Conservation (phyloP, 2,797 vertebrate genomes). For the Sebastes kiyomatsui region DNA sequence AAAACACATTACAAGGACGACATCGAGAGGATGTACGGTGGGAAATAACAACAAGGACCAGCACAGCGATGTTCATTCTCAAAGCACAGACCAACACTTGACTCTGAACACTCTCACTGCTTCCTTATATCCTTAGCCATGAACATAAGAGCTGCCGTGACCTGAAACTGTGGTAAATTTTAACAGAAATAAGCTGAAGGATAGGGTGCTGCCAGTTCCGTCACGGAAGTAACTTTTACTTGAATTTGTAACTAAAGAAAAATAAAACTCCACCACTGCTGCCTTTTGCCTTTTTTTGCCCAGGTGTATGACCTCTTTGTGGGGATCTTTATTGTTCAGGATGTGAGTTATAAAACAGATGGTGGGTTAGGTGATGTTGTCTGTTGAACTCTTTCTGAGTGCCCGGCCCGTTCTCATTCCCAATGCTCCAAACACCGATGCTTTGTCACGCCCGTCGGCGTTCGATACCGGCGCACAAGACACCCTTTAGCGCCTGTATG, state of each 20-base stretch:
- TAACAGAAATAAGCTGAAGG: not conserved
- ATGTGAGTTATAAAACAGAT: slow-evolving; percentile 72
- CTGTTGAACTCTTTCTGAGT: slow-evolving; percentile 58
- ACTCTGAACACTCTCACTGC: slow-evolving; percentile 6
- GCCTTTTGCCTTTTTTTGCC: slow-evolving; percentile 6
- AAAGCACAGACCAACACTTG: slow-evolving; percentile 38
- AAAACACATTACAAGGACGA: slow-evolving; percentile 89
- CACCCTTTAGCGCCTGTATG: too few species aligned
- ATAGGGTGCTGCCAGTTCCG: not conserved
- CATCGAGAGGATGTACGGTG: slow-evolving; percentile 94
- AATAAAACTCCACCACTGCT: slow-evolving; percentile 16
- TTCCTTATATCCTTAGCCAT: slow-evolving; percentile 28
- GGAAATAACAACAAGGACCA: slow-evolving; percentile 74
- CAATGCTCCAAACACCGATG: too few species aligned
- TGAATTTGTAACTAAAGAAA: slow-evolving; percentile 35
- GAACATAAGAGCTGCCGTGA: slow-evolving; percentile 75
- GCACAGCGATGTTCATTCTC: not conserved
- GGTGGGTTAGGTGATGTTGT: slow-evolving; percentile 2
- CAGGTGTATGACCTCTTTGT: slow-evolving; percentile 34
- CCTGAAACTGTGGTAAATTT: slow-evolving; percentile 73
- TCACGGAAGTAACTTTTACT: slow-evolving; percentile 14
- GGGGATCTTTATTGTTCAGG: slow-evolving; percentile 51
- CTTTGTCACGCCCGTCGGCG: too few species aligned
- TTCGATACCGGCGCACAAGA: too few species aligned
- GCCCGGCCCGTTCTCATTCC: not conserved